Conservation (phyloP, 2,888 invertebrate genomes). For the Leucophenga montana region DNA sequence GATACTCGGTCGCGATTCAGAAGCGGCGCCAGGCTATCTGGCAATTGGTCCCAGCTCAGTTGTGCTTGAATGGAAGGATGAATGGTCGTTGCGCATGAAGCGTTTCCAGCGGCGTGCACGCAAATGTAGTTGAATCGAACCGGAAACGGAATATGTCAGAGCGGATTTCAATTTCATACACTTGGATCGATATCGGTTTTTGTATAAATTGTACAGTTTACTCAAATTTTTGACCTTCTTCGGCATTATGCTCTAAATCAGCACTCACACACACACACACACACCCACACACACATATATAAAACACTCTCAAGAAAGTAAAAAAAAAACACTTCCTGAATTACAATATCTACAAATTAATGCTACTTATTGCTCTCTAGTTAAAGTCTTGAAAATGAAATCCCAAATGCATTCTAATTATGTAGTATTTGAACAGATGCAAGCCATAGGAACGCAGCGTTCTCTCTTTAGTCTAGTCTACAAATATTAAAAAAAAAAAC, state of each 20-base stretch:
- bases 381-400: slow-evolving; percentile 35
- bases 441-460: slow-evolving; percentile 32
- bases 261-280: slow-evolving; percentile 27
- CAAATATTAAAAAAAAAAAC: too few relatives aligned
- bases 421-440: neutral
- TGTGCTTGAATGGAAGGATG: slow-evolving; percentile 71
- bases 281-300: slow-evolving; percentile 9
- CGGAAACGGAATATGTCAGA: slow-evolving; percentile 72
- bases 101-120: slow-evolving; percentile 72
- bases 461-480: slow-evolving; percentile 38
- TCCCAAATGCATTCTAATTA: too few relatives aligned
- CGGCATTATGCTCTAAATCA: slow-evolving; percentile 69
- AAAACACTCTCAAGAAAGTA: slow-evolving; percentile 17
- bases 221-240: slow-evolving; percentile 72
- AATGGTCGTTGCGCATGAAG: slow-evolving; percentile 72
- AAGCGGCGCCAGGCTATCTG: slow-evolving; percentile 70
- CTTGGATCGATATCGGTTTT: slow-evolving; percentile 71
- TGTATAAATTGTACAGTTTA: slow-evolving; percentile 73
- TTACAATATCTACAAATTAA: neutral
- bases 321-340: slow-evolving; percentile 19
- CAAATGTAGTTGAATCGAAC: slow-evolving; percentile 73
- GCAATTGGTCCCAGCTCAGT: slow-evolving; percentile 71
- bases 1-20: slow-evolving; percentile 70
- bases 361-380: slow-evolving; percentile 27
- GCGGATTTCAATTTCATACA: slow-evolving; percentile 72